These are phyloP conservation scores for Callithrix jacchus DNA, from an alignment of 2,113 vertebrate species.

Conservation along the genomic window DNA sequence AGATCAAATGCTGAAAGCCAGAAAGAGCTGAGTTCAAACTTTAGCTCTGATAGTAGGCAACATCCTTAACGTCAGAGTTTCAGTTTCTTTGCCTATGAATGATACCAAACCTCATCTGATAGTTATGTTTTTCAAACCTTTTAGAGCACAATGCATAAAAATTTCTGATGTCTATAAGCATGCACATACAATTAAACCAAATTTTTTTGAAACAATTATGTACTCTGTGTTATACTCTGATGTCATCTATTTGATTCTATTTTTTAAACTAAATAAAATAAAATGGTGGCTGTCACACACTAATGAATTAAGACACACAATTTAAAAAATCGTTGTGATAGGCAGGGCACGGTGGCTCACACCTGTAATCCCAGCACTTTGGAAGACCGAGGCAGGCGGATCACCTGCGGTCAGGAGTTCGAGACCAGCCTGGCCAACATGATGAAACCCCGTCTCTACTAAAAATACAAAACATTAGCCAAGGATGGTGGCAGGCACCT, in stretches of 20 bases:
- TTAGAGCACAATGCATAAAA: background rate
- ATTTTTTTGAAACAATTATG: background rate
- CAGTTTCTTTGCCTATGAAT: background rate
- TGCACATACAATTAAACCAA: background rate
- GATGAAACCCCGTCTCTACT: too few species aligned
- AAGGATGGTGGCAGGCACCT: too few species aligned
- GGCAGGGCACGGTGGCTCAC: too few species aligned
- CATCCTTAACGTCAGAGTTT: background rate
- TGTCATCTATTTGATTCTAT: background rate
- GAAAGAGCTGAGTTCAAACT: background rate
- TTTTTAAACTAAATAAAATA: background rate
- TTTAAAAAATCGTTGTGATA: background rate
- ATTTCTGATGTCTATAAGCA: fast-evolving
- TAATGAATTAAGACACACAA: background rate
- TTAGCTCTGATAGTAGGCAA: background rate
- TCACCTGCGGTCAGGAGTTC: too few species aligned
- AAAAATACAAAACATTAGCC: too few species aligned
- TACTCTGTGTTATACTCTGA: background rate
- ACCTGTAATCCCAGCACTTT: too few species aligned
- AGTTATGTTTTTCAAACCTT: background rate
- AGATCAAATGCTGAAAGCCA: background rate
- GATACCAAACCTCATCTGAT: background rate
- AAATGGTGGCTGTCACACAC: background rate
- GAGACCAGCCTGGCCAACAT: too few species aligned
- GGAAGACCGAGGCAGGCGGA: too few species aligned